These are phyloP conservation scores for Fabriciana adippe DNA, from an alignment of 2,888 invertebrate species.

Conservation along the genomic window DNA sequence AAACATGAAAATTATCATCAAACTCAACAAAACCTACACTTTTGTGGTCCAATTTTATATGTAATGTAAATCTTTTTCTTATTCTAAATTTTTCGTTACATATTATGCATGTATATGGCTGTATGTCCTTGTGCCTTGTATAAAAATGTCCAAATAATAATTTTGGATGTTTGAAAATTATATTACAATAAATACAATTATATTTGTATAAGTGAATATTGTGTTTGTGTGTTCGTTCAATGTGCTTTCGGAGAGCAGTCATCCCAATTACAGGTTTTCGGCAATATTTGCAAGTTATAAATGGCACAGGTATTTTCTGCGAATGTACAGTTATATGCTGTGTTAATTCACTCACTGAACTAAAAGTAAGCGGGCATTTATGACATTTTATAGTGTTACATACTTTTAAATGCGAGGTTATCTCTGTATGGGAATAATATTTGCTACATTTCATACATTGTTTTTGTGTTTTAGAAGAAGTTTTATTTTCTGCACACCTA, in stretches of 20 bases:
- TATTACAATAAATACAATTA: conserved; percentile 56
- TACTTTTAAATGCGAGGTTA: conserved; percentile 44
- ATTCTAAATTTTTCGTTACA: conserved; percentile 58
- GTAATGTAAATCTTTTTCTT: conserved; percentile 64
- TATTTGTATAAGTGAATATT: conserved; percentile 65
- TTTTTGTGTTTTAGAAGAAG: not conserved
- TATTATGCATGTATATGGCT: conserved; percentile 67
- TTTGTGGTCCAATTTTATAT: conserved; percentile 66
- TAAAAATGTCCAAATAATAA: conserved; percentile 65
- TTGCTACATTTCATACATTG: conserved; percentile 51
- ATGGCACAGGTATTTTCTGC: conserved; percentile 45
- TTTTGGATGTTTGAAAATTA: conserved; percentile 64
- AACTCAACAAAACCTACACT: conserved; percentile 68
- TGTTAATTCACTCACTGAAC: conserved; percentile 49
- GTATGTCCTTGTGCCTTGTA: conserved; percentile 56
- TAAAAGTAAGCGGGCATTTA: conserved; percentile 52
- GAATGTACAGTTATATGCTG: conserved; percentile 52
- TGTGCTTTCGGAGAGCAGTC: conserved; percentile 55
- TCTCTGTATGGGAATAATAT: conserved; percentile 32
- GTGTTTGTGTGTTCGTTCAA: conserved; percentile 52
- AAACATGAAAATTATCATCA: conserved; percentile 66
- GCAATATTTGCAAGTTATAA: conserved; percentile 59
- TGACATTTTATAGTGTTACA: conserved; percentile 58
- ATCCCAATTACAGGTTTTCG: conserved; percentile 57
- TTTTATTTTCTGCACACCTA: conserved; percentile 28